Evolutionary conservation across 2,888 invertebrate species (phyloP).

Genomic region (Drosophila longiperda): DNA sequence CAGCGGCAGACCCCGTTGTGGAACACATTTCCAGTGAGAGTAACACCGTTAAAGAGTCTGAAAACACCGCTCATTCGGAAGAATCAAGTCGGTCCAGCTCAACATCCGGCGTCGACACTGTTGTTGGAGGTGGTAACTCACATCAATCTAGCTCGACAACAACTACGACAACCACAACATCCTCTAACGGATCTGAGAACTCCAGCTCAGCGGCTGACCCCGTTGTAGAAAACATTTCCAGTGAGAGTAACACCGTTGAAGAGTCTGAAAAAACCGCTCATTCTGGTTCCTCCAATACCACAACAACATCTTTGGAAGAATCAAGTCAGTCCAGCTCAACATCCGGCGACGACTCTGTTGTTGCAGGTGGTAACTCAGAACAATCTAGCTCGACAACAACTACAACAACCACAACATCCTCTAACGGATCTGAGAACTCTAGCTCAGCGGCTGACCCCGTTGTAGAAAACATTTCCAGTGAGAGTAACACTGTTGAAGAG

Average conservation of each 20-base stretch:
- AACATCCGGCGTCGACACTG: background rate
- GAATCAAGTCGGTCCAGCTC: conserved; percentile 1
- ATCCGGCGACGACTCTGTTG: background rate
- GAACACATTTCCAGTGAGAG: background rate
- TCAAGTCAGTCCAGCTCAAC: background rate
- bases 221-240: background rate
- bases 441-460: background rate
- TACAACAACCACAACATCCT: background rate
- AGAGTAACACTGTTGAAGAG: no score
- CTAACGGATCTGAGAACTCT: background rate
- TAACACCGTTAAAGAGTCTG: background rate
- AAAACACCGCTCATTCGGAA: background rate
- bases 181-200: background rate
- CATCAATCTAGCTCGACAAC: conserved; percentile 13
- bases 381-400: no score
- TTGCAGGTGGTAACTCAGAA: background rate
- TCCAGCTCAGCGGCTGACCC: background rate
- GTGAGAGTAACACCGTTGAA: no score
- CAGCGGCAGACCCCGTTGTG: background rate
- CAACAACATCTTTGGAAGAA: background rate
- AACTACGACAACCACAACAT: conserved; percentile 14
- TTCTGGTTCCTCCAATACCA: conserved; percentile 1
- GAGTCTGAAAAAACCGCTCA: conserved; percentile 6
- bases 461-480: background rate
- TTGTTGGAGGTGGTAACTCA: background rate